Evolutionary conservation across 2,113 vertebrate genomes (phyloP), one percentile per base, ranked within the genome.

Genomic region (Nicator chloris): DNA sequence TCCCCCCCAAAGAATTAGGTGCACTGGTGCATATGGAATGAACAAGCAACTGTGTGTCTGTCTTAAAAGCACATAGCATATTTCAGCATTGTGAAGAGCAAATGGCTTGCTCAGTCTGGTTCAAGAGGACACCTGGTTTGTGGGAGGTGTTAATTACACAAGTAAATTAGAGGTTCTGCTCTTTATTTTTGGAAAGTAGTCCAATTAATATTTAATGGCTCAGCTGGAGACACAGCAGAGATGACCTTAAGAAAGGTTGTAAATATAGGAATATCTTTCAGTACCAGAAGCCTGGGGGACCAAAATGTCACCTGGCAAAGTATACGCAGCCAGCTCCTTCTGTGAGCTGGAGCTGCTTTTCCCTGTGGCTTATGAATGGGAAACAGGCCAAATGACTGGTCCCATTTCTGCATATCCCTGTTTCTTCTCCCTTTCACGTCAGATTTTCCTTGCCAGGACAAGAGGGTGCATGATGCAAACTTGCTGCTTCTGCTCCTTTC

Each of bases 141-240:
- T 94, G 68, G 76, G 71, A 95, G 51, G 88, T 96, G 90, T 95
- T 95, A 95, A 96, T 92, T 96, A 94, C 93, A 96, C 87, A 70
- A 96, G 59, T 83, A 95, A 91, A 94, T 92, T 77, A 83, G 42
- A 86, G 47, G 65, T 60, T 94, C 60, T 92, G 82, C 47, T 73
- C 95, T 88, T 92, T 92, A 95, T 93, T 96, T 97, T 94, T 96
- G 82, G 88, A 95, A 96, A 92, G 79, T 18, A 88, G 54, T 86
- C 68, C 79, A 83, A 95, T 96, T 94, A 95, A 97, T 97, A 94
- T 96, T 97, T 96, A 90, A 96, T 90, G 69, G 35, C 88, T 96
- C 96, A 92, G 79, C 77, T 90, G 88, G 91, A 95, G 88, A 56
- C 88, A 90, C 94, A 92, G 95, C 92, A 95, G 86, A 92, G 80